phyloP scores from a whole-genome alignment of 2,113 vertebrate species.

The Onychostruthus taczanowskii region DNA sequence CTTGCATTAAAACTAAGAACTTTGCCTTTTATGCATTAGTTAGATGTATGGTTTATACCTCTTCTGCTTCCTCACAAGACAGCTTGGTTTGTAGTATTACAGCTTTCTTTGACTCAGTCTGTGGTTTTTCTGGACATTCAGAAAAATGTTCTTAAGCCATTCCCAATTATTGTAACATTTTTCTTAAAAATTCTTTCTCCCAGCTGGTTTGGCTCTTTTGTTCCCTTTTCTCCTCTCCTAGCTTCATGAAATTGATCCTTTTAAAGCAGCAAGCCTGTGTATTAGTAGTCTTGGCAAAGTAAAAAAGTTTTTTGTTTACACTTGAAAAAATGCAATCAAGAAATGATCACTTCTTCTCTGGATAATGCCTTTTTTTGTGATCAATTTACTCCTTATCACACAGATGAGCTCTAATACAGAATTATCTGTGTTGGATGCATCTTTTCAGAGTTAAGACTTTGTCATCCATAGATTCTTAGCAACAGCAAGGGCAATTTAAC shows the following conservation, averaged over 20 bases:
- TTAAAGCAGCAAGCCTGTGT: neutral
- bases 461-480: constrained; percentile 13
- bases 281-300: neutral
- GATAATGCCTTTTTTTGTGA: neutral
- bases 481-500: constrained; percentile 55
- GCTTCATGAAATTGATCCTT: neutral
- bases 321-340: constrained; percentile 18
- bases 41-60: neutral
- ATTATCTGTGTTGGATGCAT: constrained; percentile 34
- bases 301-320: neutral
- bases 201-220: neutral
- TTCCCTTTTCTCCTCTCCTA: neutral
- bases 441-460: constrained; percentile 25
- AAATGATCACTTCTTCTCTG: neutral
- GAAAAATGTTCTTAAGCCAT: constrained; percentile 16
- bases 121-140: neutral
- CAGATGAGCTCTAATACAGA: neutral
- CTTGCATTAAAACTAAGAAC: neutral
- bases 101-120: neutral
- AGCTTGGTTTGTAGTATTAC: neutral
- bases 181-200: neutral
- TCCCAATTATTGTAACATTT: constrained; percentile 1
- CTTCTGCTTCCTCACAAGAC: neutral
- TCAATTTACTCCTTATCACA: constrained; percentile 31
- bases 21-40: neutral